A percentile compares a stretch with the other conserved stretches of the same genome.
Conservation (phyloP, 2,888 invertebrate species). For the Euzetes globulus region DNA sequence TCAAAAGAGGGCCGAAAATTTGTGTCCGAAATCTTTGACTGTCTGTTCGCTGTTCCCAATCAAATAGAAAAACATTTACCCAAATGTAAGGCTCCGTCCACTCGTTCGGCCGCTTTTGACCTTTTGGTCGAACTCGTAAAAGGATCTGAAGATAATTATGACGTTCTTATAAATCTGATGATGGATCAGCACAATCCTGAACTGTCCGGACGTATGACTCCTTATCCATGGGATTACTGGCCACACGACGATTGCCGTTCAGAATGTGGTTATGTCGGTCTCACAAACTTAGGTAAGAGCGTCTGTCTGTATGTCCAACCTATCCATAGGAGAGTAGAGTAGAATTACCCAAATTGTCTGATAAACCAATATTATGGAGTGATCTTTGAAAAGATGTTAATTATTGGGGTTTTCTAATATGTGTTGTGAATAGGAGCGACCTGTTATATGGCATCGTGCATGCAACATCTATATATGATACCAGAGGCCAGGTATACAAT, state of each 20-base stretch:
- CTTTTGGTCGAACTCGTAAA: constrained; percentile 78
- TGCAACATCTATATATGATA: constrained; percentile 97
- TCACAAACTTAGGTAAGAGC: constrained; percentile 67
- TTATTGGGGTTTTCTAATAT: no score
- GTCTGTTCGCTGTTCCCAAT: constrained; percentile 80
- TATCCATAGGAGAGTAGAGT: no score
- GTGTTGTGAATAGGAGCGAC: constrained; percentile 79
- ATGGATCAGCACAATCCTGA: constrained; percentile 76
- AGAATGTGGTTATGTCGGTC: constrained; percentile 86
- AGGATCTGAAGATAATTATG: constrained; percentile 75
- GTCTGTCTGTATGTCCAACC: no score
- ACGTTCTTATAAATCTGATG: constrained; percentile 70
- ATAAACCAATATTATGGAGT: no score
- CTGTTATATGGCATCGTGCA: constrained; percentile 94
- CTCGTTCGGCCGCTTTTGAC: constrained; percentile 83
- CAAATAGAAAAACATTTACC: constrained; percentile 74
- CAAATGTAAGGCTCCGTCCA: constrained; percentile 80
- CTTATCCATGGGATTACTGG: constrained; percentile 97
- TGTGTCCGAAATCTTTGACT: constrained; percentile 63
- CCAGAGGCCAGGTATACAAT: constrained; percentile 81
- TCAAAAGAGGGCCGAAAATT: constrained; percentile 59
- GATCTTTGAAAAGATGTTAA: no score
- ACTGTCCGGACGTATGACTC: constrained; percentile 58
- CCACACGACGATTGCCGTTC: constrained; percentile 90
- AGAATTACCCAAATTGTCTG: no score